Conservation (phyloP, 2,113 vertebrate species). For the Chloebia gouldiae region DNA sequence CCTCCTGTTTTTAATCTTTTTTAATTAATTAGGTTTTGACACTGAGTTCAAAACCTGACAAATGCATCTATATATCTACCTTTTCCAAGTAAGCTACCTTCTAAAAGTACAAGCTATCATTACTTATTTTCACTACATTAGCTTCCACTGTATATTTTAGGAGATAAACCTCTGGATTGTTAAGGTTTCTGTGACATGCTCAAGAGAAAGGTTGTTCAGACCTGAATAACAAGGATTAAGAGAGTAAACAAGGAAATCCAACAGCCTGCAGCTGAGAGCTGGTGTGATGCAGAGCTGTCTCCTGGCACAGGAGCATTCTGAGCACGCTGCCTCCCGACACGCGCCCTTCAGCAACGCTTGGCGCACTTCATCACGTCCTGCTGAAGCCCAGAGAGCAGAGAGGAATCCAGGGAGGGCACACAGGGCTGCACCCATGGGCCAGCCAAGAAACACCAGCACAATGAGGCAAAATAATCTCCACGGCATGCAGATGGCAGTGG, state of each 20-base stretch:
- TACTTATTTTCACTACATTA: neutral
- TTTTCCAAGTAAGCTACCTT: neutral
- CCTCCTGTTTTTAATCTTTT: neutral
- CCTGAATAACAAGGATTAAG: neutral
- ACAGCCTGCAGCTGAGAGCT: neutral
- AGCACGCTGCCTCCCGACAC: constrained; percentile 68
- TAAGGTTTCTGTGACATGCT: neutral
- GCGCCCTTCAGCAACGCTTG: constrained; percentile 67
- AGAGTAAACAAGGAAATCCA: neutral
- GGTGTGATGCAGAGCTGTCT: neutral
- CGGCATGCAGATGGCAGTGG: neutral
- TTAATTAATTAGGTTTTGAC: neutral
- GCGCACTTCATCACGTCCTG: constrained; percentile 69
- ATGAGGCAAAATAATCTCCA: neutral
- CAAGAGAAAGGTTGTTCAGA: neutral
- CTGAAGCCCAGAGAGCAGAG: constrained; percentile 69
- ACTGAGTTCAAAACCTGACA: neutral
- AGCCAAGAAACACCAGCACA: constrained; percentile 62
- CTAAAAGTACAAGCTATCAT: neutral
- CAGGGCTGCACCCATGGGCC: constrained; percentile 71
- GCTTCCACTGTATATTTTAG: neutral
- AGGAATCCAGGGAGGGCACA: constrained; percentile 74
- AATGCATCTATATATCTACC: neutral
- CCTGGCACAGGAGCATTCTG: constrained; percentile 70
- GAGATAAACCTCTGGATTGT: neutral